Evolutionary conservation across 2,888 invertebrate species (phyloP).

Genomic region (Pachydiplax longipennis): DNA sequence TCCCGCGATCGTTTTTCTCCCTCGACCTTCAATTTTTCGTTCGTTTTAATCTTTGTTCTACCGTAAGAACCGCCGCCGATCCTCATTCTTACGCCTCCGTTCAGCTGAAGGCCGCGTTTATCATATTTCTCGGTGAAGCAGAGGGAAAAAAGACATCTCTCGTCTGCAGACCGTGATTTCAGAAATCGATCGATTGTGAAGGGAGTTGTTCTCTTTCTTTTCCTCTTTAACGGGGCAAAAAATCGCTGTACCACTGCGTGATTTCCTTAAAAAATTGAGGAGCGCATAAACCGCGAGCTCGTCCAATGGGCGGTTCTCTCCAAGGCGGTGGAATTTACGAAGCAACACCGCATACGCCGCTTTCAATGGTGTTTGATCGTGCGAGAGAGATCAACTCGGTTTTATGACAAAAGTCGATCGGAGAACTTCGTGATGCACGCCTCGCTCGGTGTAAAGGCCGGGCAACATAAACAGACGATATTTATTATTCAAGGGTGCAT

Average conservation of each 20-base stretch:
- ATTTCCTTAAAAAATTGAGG: neutral
- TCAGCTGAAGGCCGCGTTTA: neutral
- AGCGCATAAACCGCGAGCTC: neutral
- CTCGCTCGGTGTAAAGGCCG: too few species aligned
- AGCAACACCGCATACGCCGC: too few species aligned
- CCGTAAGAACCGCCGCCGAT: too few species aligned
- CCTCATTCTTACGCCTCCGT: too few species aligned
- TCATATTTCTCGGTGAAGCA: neutral
- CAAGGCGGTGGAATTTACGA: too few species aligned
- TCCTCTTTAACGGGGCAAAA: neutral
- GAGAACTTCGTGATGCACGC: neutral
- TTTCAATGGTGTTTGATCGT: too few species aligned
- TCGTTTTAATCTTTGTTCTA: too few species aligned
- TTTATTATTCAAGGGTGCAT: too few species aligned
- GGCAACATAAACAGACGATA: too few species aligned
- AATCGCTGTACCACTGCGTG: neutral
- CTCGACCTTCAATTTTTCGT: neutral
- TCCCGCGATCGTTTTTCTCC: neutral
- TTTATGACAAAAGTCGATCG: neutral
- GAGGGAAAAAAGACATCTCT: neutral
- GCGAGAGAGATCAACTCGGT: too few species aligned
- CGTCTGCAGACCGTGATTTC: constrained; percentile 14
- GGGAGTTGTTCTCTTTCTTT: neutral
- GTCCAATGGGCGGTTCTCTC: too few species aligned
- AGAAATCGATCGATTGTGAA: constrained; percentile 10